Percentiles rank a stretch among this genome's conserved stretches.
Evolutionary conservation across 2,888 invertebrate genomes (phyloP).

Genomic region (Chymomyza caudatula): DNA sequence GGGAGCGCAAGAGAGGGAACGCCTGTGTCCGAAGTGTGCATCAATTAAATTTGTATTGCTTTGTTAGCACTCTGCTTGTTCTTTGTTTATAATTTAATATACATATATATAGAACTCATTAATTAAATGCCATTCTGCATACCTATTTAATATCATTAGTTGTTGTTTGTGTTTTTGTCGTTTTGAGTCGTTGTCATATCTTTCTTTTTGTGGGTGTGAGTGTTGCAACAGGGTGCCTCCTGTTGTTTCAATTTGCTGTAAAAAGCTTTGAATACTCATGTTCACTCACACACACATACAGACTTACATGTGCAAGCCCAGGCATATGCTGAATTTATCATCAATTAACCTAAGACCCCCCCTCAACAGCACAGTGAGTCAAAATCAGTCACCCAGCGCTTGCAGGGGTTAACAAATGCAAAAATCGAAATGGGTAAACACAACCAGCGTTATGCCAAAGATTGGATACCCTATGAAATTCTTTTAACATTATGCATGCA

Average conservation of each 20-base stretch:
- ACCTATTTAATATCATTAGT: background rate
- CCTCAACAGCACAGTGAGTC: constrained; percentile 14
- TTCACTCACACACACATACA: background rate
- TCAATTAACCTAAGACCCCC: constrained; percentile 64
- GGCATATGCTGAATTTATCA: constrained; percentile 43
- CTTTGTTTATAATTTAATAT: constrained; percentile 69
- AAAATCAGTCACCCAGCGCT: constrained; percentile 31
- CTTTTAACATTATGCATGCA: background rate
- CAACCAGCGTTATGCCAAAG: background rate
- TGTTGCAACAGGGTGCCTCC: background rate
- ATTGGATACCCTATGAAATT: background rate
- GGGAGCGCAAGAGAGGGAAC: background rate
- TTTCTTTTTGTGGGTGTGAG: background rate
- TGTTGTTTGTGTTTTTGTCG: background rate
- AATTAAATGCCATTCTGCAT: constrained; percentile 55
- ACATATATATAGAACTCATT: constrained; percentile 70
- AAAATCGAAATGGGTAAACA: background rate
- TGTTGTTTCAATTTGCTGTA: constrained; percentile 6
- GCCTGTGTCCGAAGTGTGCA: constrained; percentile 4
- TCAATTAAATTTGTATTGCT: constrained; percentile 48
- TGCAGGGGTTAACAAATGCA: constrained; percentile 6
- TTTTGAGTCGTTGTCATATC: background rate
- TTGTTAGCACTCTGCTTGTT: constrained; percentile 8
- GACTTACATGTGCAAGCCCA: background rate
- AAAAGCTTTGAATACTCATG: background rate